phyloP scores from a whole-genome alignment of 2,113 vertebrate genomes.

The Lasiurus cinereus region DNA sequence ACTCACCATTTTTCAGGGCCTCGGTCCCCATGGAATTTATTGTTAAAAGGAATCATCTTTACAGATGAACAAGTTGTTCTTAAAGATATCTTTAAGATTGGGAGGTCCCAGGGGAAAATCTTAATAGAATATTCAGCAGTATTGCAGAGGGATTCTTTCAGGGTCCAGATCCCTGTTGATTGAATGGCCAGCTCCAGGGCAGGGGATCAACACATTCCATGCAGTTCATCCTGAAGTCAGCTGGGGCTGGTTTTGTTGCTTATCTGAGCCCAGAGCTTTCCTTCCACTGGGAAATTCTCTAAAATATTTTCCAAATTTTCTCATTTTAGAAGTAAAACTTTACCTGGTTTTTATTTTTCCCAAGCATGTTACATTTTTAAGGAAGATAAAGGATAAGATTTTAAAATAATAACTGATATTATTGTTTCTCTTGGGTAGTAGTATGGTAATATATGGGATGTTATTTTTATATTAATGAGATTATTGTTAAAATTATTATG shows the following conservation, averaged over 20 bases:
- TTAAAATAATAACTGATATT: neutral
- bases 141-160: too few species aligned
- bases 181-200: too few species aligned
- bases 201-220: too few species aligned
- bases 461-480: neutral
- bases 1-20: neutral
- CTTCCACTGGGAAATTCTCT: neutral
- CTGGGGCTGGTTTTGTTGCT: too few species aligned
- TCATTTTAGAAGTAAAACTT: slow-evolving; percentile 1
- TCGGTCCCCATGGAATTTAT: neutral
- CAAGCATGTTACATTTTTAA: neutral
- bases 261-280: too few species aligned
- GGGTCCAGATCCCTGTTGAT: too few species aligned
- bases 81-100: neutral
- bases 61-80: neutral
- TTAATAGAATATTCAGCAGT: too few species aligned
- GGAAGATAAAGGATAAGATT: neutral
- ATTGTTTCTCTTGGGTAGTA: neutral
- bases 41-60: neutral
- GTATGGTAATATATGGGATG: neutral
- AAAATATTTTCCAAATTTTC: neutral
- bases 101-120: too few species aligned
- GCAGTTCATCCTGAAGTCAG: too few species aligned
- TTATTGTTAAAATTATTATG: neutral
- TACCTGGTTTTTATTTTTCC: neutral